Evolutionary conservation across 2,113 vertebrate species (phyloP), one percentile per base, ranked within the genome.

Genomic region (Periophthalmodon schlosseri): DNA sequence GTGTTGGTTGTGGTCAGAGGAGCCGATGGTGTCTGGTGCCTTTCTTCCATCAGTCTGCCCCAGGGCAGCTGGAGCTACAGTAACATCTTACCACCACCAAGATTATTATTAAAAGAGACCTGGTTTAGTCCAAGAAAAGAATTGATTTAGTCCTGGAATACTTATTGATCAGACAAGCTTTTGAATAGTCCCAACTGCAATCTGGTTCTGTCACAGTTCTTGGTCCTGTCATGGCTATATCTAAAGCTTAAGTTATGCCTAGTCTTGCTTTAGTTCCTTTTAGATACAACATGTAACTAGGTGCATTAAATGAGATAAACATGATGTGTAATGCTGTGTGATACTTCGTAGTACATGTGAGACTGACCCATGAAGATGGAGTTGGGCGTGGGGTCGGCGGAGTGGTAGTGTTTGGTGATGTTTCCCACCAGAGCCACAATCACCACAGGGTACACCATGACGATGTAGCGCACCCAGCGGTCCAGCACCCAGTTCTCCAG

Each of bases 401-500:
- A 13, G 0, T 84, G 77, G 39, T 83, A 86, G 49, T 93, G 91
- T 73, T 79, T 93, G 66, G 70, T 84, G 0, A 85, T 0, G 0
- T 87, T 94, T 87, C 94, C 94, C 0, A 84, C 64, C 74, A 94
- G 89, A 81, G 92, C 94, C 79, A 88, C 77, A 9, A 95, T 93
- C 56, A 95, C 81, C 77, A 95, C 93, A 0, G 94, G 92, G 73
- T 95, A 95, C 10, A 94, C 60, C 0, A 92, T 94, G 69, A 95
- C 79, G 73, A 94, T 94, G 58, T 96, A 93, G 2, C 92, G 84
- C 69, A 96, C 94, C 63, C 95, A 94, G 7, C 92, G 92, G 81
- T 94, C 94, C 76, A 96, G 73, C 7, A 94, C 28, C 78, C 93
- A 93, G 86, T 93, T 96, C 87, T 96, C 94, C 24, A 96, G 81